Base-by-base conservation (phyloP, 2,797 vertebrate genomes). In the Acanthurus leucopareius region DNA sequence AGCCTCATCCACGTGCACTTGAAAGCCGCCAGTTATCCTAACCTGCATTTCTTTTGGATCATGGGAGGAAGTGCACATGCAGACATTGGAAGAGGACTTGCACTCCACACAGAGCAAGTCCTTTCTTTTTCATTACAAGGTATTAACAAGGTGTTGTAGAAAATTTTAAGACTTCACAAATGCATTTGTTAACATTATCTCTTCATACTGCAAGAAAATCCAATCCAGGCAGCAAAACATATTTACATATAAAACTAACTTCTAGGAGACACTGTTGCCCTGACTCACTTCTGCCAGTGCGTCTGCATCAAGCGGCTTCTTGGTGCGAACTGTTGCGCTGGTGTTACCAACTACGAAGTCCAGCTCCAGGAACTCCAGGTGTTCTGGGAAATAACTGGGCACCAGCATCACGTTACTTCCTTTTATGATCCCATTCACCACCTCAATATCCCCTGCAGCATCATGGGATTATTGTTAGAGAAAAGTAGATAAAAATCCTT, bases 381-480 rank as follows among this genome's bases (percentile, higher is more conserved):
- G 74, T 0, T 0, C 0, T 0, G 48, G 0, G 49, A 90, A 88
- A 4, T 61, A 0, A 35, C 64, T 0, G 0, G 0, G 0, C 40
- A 75, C 77, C 48, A 95, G 81, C 10, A 7, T 25, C 57, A 94
- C 64, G 0, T 0, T 2, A 1, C 8, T 82, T 0, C 81, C 65
- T 17, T 63, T 1, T 13, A 25, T 1, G 16, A 96, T 92, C 10
- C 79, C 82, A 40, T 5, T 84, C 45, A 95, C 25, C 80, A 35
- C 0, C 91, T 96, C 95, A 69, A 96, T 88, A 9, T 86, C 91
- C 38, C 96, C 95, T 96, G 79, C 40, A 82, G 57, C 54, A 70
- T 45, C 69, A 84, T 8, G 71, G 53, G 20, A 69, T 32, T 69
- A 83, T 57, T 15, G 45, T 61, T 7, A 76, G 25, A 13, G 13